phyloP scores from a whole-genome alignment of 2,797 vertebrate species.

The Sylvilagus floridanus region DNA sequence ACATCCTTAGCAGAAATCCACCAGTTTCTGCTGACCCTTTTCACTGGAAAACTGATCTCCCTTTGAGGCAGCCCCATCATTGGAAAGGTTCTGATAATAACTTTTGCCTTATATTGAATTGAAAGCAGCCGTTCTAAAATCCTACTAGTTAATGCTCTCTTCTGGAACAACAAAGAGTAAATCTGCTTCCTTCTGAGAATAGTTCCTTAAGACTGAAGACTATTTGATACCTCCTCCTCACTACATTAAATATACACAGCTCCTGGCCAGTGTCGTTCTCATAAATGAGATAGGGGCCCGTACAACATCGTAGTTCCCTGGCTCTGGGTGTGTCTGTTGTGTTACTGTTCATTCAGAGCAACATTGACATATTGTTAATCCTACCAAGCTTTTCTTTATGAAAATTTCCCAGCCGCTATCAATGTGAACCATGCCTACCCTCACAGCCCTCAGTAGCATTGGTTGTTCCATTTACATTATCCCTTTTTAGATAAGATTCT shows the following conservation, averaged over 20 bases:
- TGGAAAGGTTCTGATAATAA: not conserved
- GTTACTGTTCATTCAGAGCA: not conserved
- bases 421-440: not conserved
- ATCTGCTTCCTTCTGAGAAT: not conserved
- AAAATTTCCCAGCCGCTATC: not conserved
- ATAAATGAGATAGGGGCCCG: not conserved
- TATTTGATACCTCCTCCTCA: not conserved
- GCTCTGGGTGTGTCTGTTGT: not conserved
- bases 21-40: not conserved
- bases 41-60: not conserved
- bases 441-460: not conserved
- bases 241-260: not conserved
- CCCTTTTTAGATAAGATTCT: not conserved
- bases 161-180: not conserved
- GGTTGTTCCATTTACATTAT: not conserved
- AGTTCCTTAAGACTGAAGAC: conserved; percentile 42
- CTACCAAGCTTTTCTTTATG: not conserved
- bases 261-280: not conserved
- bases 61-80: not conserved
- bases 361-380: not conserved
- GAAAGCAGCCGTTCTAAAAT: conserved; percentile 17
- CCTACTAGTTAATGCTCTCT: not conserved
- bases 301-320: not conserved
- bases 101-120: not conserved
- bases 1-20: not conserved